These are phyloP conservation scores for Drosophila obscura DNA, from an alignment of 1,140 invertebrate species.

Conservation along the genomic window DNA sequence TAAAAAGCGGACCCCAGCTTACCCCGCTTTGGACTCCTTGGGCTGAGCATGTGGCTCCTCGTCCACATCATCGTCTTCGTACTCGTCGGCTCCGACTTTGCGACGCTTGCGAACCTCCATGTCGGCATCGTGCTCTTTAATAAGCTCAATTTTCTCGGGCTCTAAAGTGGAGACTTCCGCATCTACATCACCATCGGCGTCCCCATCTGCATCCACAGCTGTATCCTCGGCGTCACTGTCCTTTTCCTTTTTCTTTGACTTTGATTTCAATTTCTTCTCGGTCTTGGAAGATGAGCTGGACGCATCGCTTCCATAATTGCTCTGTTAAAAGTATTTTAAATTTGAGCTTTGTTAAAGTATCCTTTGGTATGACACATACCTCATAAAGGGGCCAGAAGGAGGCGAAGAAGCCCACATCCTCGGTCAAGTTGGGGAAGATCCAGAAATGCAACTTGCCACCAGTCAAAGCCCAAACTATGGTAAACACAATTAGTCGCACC, in stretches of 20 bases:
- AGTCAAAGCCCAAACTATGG: slow-evolving; percentile 94
- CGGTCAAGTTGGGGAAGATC: slow-evolving; percentile 98
- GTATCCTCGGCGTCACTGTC: slow-evolving; percentile 87
- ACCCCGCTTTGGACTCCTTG: slow-evolving; percentile 75
- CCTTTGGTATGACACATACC: slow-evolving; percentile 84
- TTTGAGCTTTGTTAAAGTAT: no score
- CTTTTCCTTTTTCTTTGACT: slow-evolving; percentile 90
- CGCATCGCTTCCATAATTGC: slow-evolving; percentile 64
- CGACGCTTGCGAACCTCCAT: slow-evolving; percentile 71
- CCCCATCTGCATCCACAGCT: slow-evolving; percentile 64
- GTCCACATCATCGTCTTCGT: slow-evolving; percentile 68
- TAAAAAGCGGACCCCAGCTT: slow-evolving; percentile 54
- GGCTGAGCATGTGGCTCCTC: slow-evolving; percentile 36
- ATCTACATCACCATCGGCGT: slow-evolving; percentile 54
- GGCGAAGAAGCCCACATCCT: slow-evolving; percentile 99
- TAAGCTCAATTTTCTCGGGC: slow-evolving; percentile 79
- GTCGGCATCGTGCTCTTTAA: slow-evolving; percentile 81
- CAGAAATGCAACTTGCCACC: slow-evolving; percentile 97
- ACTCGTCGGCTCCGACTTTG: slow-evolving; percentile 67
- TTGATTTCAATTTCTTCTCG: slow-evolving; percentile 87
- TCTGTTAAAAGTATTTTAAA: slow-evolving; percentile 31
- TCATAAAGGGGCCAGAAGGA: slow-evolving; percentile 99
- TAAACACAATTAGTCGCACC: slow-evolving; percentile 95
- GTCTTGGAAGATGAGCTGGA: slow-evolving; percentile 64
- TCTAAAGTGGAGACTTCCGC: slow-evolving; percentile 56